Conservation (phyloP, 2,113 vertebrate species). For the Lepisosteus osseus region DNA sequence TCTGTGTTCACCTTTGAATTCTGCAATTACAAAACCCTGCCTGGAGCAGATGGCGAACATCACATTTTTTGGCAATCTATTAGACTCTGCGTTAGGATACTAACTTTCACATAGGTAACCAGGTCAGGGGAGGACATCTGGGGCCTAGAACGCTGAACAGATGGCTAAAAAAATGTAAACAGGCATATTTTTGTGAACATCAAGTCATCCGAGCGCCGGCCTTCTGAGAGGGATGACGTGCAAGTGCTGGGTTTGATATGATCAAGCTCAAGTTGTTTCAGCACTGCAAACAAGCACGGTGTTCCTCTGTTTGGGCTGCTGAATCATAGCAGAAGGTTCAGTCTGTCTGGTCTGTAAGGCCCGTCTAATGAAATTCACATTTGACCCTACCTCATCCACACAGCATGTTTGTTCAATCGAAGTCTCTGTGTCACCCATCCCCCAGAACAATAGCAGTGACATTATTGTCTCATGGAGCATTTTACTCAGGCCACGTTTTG, state of each 20-base stretch:
- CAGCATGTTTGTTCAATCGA: no score
- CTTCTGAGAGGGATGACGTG: neutral
- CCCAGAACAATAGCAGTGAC: no score
- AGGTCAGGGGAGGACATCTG: slow-evolving; percentile 38
- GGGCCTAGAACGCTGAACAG: slow-evolving; percentile 29
- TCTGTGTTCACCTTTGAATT: slow-evolving; percentile 28
- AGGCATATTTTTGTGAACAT: slow-evolving; percentile 9
- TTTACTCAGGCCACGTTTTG: no score
- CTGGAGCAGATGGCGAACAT: slow-evolving; percentile 36
- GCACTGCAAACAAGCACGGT: neutral
- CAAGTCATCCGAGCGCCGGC: slow-evolving; percentile 7
- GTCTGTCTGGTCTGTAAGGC: no score
- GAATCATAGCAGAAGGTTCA: no score
- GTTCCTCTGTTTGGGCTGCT: neutral
- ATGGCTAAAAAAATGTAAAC: slow-evolving; percentile 41
- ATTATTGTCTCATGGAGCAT: no score
- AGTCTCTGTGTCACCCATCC: no score
- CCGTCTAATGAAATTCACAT: no score
- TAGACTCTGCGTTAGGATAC: slow-evolving; percentile 17
- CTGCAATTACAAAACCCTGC: slow-evolving; percentile 17
- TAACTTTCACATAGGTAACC: slow-evolving; percentile 28
- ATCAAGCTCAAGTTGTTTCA: neutral
- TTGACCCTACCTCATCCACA: no score
- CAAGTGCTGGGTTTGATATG: neutral
- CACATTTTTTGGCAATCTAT: slow-evolving; percentile 26